Base-by-base conservation (phyloP, 2,797 vertebrate genomes). In the Corythornis leucogaster region DNA sequence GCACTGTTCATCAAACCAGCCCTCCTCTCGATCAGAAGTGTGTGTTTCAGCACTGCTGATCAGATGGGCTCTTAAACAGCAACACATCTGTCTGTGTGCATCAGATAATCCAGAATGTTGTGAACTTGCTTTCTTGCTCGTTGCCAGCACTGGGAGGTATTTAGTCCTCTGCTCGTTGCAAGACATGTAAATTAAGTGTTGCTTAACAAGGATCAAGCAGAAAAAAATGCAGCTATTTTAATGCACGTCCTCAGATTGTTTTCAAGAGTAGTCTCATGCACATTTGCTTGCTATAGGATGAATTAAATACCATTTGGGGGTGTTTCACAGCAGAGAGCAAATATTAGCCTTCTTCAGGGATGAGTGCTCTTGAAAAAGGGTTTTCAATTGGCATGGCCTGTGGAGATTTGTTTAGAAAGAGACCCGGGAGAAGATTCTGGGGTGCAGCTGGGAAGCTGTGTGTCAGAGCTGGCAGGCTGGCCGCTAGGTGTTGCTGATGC, bases 401-500 rank as follows among this genome's bases (percentile, higher is more conserved):
- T 58, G 67, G 78, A 40, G 40, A 17, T 67, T 61, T 63, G 55
- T 73, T 93, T 57, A 48, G 63, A 33, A 67, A 26, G 54, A 62
- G 46, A 43, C 75, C 7, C 33, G 13, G 7, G 61, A 51, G 69
- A 35, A 66, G 64, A 30, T 22, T n/a, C 79, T 31, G 84, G 63
- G 50, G 3, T 38, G 69, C 54, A 30, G 38, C 26, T 73, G 35
- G 79, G 79, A 43, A 87, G 12, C 21, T 30, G 46, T 42, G 9
- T 25, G 51, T 43, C 31, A 61, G 93, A 59, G 86, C 86, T 11
- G 94, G 62, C 66, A 31, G 80, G 91, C 35, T 80, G 93, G 62
- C 97, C 98, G 96, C 97, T 97, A 68, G 91, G 90, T 96, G 97
- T 92, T 97, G 96, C 96, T 97, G 85, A 87, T 91, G 97, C 76